Conservation (phyloP, 2,797 vertebrate species). For the Notolabrus celidotus region DNA sequence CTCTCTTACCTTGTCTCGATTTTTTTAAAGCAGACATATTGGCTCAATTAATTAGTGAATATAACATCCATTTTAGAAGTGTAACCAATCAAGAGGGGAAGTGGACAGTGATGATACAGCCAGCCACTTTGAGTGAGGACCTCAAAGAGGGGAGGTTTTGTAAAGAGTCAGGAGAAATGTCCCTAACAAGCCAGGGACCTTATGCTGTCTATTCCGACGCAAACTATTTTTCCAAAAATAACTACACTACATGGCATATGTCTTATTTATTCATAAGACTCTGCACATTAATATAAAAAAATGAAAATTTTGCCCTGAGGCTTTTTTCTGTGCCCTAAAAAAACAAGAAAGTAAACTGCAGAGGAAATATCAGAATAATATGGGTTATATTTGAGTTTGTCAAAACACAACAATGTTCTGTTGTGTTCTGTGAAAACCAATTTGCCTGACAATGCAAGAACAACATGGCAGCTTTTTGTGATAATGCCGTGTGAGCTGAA, state of each 20-base stretch:
- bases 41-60: constrained; percentile 68
- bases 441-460: constrained; percentile 18
- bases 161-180: constrained; percentile 32
- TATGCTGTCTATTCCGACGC: neutral
- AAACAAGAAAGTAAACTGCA: neutral
- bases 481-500: neutral
- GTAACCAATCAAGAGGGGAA: constrained; percentile 58
- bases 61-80: constrained; percentile 64
- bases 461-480: constrained; percentile 8
- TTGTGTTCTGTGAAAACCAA: constrained; percentile 1
- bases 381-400: neutral
- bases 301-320: constrained; percentile 8
- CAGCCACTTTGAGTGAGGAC: constrained; percentile 31
- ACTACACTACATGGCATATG: neutral
- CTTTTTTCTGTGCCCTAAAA: neutral
- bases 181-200: constrained; percentile 27
- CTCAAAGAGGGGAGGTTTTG: constrained; percentile 32
- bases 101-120: constrained; percentile 36
- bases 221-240: constrained; percentile 15
- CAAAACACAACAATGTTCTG: constrained; percentile 8
- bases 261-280: neutral
- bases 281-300: neutral
- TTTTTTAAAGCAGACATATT: constrained; percentile 53
- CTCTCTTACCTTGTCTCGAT: constrained; percentile 23
- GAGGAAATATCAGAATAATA: neutral